These are phyloP conservation scores for Apistogramma diplotaenia DNA, from an alignment of 2,113 vertebrate genomes.

Conservation along the genomic window DNA sequence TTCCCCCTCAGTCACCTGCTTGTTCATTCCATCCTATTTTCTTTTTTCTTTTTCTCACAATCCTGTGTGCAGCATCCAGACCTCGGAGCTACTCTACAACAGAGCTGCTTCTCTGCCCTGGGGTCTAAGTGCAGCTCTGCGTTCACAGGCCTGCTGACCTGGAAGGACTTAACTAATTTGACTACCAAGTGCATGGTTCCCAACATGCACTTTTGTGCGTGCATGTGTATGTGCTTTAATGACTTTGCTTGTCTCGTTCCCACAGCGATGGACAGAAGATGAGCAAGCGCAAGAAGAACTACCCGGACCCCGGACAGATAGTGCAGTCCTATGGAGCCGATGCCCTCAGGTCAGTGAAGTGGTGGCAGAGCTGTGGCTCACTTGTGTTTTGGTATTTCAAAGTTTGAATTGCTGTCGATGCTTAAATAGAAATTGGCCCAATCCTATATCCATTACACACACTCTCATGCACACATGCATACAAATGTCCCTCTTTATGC, in stretches of 20 bases:
- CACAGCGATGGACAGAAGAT: conserved; percentile 97
- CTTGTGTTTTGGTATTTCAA: conserved; percentile 39
- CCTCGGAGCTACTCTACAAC: conserved; percentile 25
- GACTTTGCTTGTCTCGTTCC: conserved; percentile 45
- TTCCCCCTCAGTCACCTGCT: not conserved
- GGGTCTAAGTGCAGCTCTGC: conserved; percentile 42
- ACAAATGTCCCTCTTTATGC: conserved; percentile 11
- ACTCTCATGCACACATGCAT: not conserved
- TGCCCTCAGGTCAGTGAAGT: conserved; percentile 86
- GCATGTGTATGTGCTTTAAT: conserved; percentile 45
- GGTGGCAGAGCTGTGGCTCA: conserved; percentile 6
- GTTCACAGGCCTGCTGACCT: conserved; percentile 66
- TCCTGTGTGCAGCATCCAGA: conserved; percentile 36
- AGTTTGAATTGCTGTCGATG: not conserved
- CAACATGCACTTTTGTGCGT: conserved; percentile 48
- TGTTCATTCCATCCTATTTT: not conserved
- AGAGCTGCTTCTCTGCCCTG: conserved; percentile 33
- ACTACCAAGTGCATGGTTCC: conserved; percentile 58
- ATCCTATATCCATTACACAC: not conserved
- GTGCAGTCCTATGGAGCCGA: conserved; percentile 92
- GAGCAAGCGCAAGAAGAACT: conserved; percentile 99
- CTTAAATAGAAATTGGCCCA: not conserved
- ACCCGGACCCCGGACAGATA: conserved; percentile 87
- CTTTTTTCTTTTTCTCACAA: conserved; percentile 2
- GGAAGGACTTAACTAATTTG: conserved; percentile 66